Conservation (phyloP, 2,113 vertebrate species). For the Acinonyx jubatus region DNA sequence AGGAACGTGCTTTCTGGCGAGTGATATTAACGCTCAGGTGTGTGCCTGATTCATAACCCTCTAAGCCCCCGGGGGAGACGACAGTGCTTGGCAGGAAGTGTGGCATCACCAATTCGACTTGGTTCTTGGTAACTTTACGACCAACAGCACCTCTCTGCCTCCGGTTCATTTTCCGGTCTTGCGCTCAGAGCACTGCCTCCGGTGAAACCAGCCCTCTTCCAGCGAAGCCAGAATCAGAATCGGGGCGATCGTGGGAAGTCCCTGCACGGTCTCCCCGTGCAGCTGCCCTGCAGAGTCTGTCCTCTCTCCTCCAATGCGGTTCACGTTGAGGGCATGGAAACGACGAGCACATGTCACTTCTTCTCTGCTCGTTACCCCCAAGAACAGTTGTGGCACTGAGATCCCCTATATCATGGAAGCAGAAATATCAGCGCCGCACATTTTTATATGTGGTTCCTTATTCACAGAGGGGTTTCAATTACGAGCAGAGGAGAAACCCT, state of each 20-base stretch:
- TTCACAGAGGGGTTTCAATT: slow-evolving; percentile 19
- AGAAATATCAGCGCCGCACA: background rate
- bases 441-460: background rate
- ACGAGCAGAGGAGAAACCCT: background rate
- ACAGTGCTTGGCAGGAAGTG: fast-evolving
- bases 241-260: fast-evolving
- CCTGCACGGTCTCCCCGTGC: fast-evolving
- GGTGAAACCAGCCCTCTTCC: background rate
- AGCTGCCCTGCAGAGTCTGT: fast-evolving
- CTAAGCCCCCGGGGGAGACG: fast-evolving
- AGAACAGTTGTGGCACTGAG: background rate
- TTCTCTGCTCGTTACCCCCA: background rate
- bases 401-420: background rate
- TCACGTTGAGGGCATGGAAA: background rate
- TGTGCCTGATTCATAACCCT: fast-evolving
- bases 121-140: fast-evolving
- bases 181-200: fast-evolving
- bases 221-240: background rate
- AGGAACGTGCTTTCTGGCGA: fast-evolving
- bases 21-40: fast-evolving
- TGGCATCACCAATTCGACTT: fast-evolving
- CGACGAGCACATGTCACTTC: background rate
- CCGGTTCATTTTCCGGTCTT: fast-evolving
- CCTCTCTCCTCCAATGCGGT: background rate
- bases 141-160: fast-evolving